phyloP scores from a whole-genome alignment of 2,888 invertebrate genomes.

The Drosophila sordidula region DNA sequence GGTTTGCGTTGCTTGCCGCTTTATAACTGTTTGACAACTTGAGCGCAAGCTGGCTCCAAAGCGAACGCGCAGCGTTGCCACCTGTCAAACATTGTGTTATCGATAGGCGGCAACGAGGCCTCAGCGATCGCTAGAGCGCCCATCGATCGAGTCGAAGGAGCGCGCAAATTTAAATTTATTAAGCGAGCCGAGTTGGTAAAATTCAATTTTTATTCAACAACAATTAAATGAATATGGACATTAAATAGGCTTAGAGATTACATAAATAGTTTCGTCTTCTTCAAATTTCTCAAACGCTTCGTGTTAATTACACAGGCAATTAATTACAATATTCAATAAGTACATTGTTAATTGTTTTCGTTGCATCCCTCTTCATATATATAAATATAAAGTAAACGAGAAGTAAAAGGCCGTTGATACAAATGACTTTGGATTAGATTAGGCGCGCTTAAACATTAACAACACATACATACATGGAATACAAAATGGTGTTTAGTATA shows the following conservation, averaged over 20 bases:
- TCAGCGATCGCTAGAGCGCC: slow-evolving; percentile 1
- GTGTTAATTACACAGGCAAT: slow-evolving; percentile 56
- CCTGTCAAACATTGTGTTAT: not conserved
- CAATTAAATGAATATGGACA: slow-evolving; percentile 78
- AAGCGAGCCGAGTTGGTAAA: slow-evolving; percentile 51
- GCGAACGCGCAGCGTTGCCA: slow-evolving; percentile 35
- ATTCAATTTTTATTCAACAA: slow-evolving; percentile 76
- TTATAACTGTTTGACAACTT: slow-evolving; percentile 54
- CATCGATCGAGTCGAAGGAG: slow-evolving; percentile 15
- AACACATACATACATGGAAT: slow-evolving; percentile 73
- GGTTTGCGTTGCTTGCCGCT: slow-evolving; percentile 47
- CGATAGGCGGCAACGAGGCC: slow-evolving; percentile 17
- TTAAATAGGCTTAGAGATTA: slow-evolving; percentile 79
- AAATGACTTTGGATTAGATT: slow-evolving; percentile 77
- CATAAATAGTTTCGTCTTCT: slow-evolving; percentile 64
- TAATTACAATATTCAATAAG: slow-evolving; percentile 73
- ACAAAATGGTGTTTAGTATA: slow-evolving; percentile 79
- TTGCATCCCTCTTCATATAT: slow-evolving; percentile 63
- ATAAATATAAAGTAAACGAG: slow-evolving; percentile 74
- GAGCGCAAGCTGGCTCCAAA: slow-evolving; percentile 17
- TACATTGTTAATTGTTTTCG: slow-evolving; percentile 78
- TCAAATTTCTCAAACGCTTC: slow-evolving; percentile 36
- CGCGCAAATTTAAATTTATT: slow-evolving; percentile 15
- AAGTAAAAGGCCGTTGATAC: slow-evolving; percentile 79
- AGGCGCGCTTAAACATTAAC: slow-evolving; percentile 75